Conservation (phyloP, 2,113 vertebrate species). For the Sinosuthora webbiana region DNA sequence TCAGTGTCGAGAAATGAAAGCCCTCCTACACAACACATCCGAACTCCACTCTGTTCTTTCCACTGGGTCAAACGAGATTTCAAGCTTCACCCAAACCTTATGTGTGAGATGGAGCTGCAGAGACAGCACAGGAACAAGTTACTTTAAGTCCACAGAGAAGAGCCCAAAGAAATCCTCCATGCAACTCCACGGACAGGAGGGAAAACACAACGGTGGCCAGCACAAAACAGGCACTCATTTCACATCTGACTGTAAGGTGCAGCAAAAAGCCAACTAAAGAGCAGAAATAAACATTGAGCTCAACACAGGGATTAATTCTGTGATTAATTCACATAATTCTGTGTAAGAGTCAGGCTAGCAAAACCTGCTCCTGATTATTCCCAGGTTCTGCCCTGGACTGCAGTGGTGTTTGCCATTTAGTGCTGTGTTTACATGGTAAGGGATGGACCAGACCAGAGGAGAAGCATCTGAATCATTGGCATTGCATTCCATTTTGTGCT, state of each 20-base stretch:
- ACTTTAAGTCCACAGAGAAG: slow-evolving; percentile 62
- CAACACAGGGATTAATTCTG: slow-evolving; percentile 55
- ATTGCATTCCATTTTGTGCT: slow-evolving; percentile 73
- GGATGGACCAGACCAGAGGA: slow-evolving; percentile 69
- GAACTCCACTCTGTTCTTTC: slow-evolving; percentile 52
- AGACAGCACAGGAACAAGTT: slow-evolving; percentile 50
- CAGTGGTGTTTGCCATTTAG: slow-evolving; percentile 60
- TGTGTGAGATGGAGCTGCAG: background rate
- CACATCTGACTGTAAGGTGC: slow-evolving; percentile 57
- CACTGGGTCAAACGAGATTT: slow-evolving; percentile 44
- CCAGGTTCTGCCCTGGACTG: slow-evolving; percentile 64
- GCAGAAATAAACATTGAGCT: slow-evolving; percentile 63
- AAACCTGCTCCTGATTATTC: slow-evolving; percentile 56
- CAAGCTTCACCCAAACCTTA: slow-evolving; percentile 33
- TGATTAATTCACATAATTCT: slow-evolving; percentile 35
- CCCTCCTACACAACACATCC: slow-evolving; percentile 45
- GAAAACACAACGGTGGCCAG: slow-evolving; percentile 51
- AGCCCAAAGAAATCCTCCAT: slow-evolving; percentile 59
- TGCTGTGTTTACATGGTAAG: slow-evolving; percentile 72
- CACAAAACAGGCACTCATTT: slow-evolving; percentile 61
- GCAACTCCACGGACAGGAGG: slow-evolving; percentile 54
- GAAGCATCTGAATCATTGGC: slow-evolving; percentile 75
- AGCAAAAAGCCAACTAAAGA: slow-evolving; percentile 69
- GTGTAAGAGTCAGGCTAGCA: slow-evolving; percentile 47
- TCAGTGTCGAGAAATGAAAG: slow-evolving; percentile 49